Percentiles rank a stretch among this genome's conserved stretches.
Conservation (phyloP, 2,888 invertebrate species). For the Drosophila trichaetosa region DNA sequence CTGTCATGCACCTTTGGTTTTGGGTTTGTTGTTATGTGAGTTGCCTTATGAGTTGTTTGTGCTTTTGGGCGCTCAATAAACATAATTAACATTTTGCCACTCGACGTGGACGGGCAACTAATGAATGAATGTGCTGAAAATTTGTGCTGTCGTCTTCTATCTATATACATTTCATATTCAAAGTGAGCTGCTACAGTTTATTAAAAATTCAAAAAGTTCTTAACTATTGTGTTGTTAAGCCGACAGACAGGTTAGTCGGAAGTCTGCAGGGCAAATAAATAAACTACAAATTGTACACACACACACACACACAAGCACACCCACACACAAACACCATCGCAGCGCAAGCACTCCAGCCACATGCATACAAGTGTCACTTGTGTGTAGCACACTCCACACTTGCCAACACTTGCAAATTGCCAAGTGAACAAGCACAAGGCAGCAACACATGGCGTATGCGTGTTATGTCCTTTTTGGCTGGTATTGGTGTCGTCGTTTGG, state of each 20-base stretch:
- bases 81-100: slow-evolving; percentile 79
- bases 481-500: slow-evolving; percentile 26
- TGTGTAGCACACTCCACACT: slow-evolving; percentile 71
- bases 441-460: slow-evolving; percentile 56
- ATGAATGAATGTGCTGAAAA: slow-evolving; percentile 71
- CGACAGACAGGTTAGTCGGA: slow-evolving; percentile 53
- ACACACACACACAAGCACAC: slow-evolving; percentile 25
- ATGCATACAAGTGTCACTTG: slow-evolving; percentile 78
- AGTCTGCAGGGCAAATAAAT: slow-evolving; percentile 74
- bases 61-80: slow-evolving; percentile 67
- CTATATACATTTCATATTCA: slow-evolving; percentile 62
- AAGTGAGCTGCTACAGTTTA: slow-evolving; percentile 67
- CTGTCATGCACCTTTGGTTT: slow-evolving; percentile 3
- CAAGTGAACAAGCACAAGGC: slow-evolving; percentile 67
- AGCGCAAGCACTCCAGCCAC: slow-evolving; percentile 40
- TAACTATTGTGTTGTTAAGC: slow-evolving; percentile 71
- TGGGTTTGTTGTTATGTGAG: slow-evolving; percentile 8
- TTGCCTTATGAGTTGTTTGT: slow-evolving; percentile 53
- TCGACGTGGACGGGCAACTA: slow-evolving; percentile 66
- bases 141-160: slow-evolving; percentile 15
- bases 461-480: slow-evolving; percentile 40
- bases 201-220: slow-evolving; percentile 77
- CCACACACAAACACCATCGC: slow-evolving; percentile 13
- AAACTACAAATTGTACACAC: slow-evolving; percentile 59
- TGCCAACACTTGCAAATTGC: slow-evolving; percentile 78